phyloP scores from a whole-genome alignment of 1,140 invertebrate genomes.

The Sarcophaga bullata region DNA sequence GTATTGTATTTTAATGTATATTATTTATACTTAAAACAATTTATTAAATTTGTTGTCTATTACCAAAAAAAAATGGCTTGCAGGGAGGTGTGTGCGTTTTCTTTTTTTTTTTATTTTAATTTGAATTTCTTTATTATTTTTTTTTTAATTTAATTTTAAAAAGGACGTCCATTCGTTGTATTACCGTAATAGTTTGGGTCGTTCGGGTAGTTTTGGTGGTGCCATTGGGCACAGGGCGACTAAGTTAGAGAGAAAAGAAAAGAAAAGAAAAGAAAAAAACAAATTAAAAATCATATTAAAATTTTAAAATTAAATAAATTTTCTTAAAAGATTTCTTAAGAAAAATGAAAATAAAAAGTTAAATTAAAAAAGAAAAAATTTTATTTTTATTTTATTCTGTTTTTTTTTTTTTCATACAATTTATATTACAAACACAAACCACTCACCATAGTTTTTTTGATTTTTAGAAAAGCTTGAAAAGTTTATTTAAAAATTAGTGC shows the following conservation, averaged over 20 bases:
- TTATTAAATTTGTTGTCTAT: not conserved
- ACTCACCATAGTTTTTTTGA: slow-evolving; percentile 22
- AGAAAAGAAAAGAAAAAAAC: slow-evolving; percentile 33
- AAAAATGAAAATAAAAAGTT: too few relatives aligned
- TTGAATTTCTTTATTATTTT: not conserved
- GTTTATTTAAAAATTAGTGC: too few relatives aligned
- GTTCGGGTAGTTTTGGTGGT: slow-evolving; percentile 59
- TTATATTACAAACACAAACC: not conserved
- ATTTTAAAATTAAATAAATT: not conserved
- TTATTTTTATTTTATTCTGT: not conserved
- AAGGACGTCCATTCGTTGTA: slow-evolving; percentile 57
- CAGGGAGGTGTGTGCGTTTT: not conserved
- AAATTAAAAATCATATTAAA: slow-evolving; percentile 44
- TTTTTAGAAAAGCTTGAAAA: not conserved
- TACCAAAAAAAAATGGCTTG: not conserved
- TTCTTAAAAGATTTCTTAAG: not conserved
- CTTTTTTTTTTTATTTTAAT: not conserved
- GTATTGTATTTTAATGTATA: not conserved
- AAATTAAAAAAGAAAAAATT: not conserved
- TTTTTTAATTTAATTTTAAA: slow-evolving; percentile 39
- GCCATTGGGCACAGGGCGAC: slow-evolving; percentile 57
- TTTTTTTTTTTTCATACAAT: too few relatives aligned
- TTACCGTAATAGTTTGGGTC: slow-evolving; percentile 59
- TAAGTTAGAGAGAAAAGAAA: slow-evolving; percentile 46
- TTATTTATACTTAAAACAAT: not conserved